Base-by-base conservation (phyloP, 2,888 invertebrate genomes). In the Dinocampus coccinellae region DNA sequence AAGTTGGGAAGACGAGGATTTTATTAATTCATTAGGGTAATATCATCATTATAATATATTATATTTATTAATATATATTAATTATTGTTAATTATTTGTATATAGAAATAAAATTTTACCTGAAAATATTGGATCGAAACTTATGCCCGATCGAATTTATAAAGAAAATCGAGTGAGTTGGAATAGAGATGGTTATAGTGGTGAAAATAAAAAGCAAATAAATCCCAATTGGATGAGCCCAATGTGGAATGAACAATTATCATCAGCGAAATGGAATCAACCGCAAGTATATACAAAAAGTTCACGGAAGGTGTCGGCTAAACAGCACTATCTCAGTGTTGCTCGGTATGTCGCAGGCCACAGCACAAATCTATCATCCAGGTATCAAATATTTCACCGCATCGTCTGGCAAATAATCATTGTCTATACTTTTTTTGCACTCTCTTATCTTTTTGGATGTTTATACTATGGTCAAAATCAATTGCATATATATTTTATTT, bases 271-370 rank as follows among this genome's bases (percentile, higher is more conserved):
- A 71, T 82, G 83, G 82, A 81, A 81, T 62, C 75, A 80, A 67
- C 69, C 79, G 9, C 85, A 85, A 64, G 78, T 80, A 65, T 84
- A 83, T 73, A 71, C 84, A 47, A 89, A 90, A 70, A 86, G 83
- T 62, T 79, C 73, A 22, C 79, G 85, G 24, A 85, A 83, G 62
- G 81, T 83, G 1, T 84, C 86, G 1, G 93, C 92, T 2, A 94
- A 94, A 79, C 93, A 93, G 80, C 93, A 94, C 75, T 95, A 95
- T 88, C 88, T 95, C 76, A 92, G 92, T 77, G 92, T 94, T 76
- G 92, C 95, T 77, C 91, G 95, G 82, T 95, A 95, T 87, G 92
- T 95, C 78, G 93, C 94, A 74, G 95, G 95, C 73, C 89, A 89
- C 83, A 88, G 85, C 82, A 88, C 88, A 75, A 88, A 82, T 80